Evolutionary conservation across 2,113 vertebrate species (phyloP), one percentile per base, ranked within the genome.

Genomic region (Oncorhynchus gorbuscha): DNA sequence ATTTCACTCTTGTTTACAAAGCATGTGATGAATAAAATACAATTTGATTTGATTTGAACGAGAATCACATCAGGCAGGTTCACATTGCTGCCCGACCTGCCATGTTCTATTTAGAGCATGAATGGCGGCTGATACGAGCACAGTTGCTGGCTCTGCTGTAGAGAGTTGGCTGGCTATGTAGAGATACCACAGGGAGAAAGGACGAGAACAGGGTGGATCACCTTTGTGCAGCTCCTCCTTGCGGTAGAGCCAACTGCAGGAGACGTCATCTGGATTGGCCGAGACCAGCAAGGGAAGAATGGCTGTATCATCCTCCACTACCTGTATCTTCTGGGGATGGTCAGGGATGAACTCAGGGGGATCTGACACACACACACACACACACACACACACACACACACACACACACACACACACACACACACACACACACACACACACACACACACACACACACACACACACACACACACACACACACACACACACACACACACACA

Each of bases 291-390:
- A 78, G 24, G 93, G 93, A 79, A 94, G 82, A 62, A 74, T 75
- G 68, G 87, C 90, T 2, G 76, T 75, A 28, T 93, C 90, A 22
- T 93, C 88, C 72, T 95, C 94, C 69, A 81, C 74, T 70, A 90
- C 90, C 81, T 90, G 84, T 51, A 95, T 77, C 35, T 83, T 79
- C 18, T 20, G 83, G 13, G 87, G 89, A 77, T 94, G 93, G 18
- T 90, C 85, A n/a, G 86, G 75, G n/a, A 83, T 81, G 84, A 94
- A 94, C 88, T 94, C 94, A 30, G 93, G 94, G 8, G 92, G 89
- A 79, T 91, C 94, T 94, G 76, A 78, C 67, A 70, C 28, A 71
- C 68, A 82, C 7, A 82, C 7, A 79, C 3, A 24, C 32, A 16
- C 5, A 58, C 18, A 86, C 9, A 73, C 28, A 89, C 58, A 71